Base-by-base conservation (phyloP, 2,113 vertebrate genomes). In the Australoheros scitulus region DNA sequence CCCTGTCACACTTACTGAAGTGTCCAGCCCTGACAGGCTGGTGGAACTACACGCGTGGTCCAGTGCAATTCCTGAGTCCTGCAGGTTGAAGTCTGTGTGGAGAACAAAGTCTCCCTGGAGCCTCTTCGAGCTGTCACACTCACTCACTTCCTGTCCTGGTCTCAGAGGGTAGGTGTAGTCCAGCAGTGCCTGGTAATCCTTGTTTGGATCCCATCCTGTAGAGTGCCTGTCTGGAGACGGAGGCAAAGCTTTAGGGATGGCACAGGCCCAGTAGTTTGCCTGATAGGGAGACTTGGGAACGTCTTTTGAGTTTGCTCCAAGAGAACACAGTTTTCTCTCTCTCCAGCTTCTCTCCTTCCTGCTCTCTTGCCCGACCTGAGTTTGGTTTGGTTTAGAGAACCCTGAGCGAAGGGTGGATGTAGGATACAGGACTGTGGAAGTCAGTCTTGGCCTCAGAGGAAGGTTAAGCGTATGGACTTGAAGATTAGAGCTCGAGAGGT, bases 161-260 rank as follows among this genome's bases (percentile, higher is more conserved):
- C 95, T 96, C 58, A 99, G 86, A 0, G 98, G 98, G 61, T 99
- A 99, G 2, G 97, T 97, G 17, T 99, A 99, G 91, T 99, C 96
- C 61, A 99, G 94, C 83, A 99, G 89, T 32, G 95, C 96, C 92
- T 97, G 95, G 0, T 99, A 99, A 61, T 99, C 97, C 38, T 95
- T 96, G 83, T 96, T 92, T 20, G 97, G 97, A 86, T 99, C 91
- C 97, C 97, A 98, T 75, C 83, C 91, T 1, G 96, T 95, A 0
- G 96, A 97, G 14, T 5, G 88, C 7, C 97, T 95, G 90, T 98
- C 93, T 0, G 96, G 95, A 36, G 96, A 97, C 0, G 96, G 96
- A 17, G 96, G 96, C 41, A 95, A 81, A 0, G 94, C 91, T 65
- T 95, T 94, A 0, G 97, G 97, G 9, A 98, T 96, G 80, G 96